Conservation (phyloP, 2,797 vertebrate species). For the Cygnus olor region DNA sequence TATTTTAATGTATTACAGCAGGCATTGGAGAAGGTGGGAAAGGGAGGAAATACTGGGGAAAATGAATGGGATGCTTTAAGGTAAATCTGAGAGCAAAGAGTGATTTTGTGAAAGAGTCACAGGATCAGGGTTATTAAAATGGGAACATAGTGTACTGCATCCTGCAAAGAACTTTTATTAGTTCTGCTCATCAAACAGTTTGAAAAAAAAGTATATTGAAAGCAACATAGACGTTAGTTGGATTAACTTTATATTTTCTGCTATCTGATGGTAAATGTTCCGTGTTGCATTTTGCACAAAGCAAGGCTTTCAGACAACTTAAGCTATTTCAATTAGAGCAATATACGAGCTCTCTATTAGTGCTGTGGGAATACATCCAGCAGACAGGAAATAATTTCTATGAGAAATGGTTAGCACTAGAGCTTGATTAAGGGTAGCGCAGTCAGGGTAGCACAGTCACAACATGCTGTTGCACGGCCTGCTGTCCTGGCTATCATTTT, state of each 20-base stretch:
- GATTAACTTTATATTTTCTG: neutral
- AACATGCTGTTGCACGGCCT: neutral
- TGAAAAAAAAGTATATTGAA: neutral
- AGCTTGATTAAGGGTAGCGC: neutral
- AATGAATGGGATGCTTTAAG: neutral
- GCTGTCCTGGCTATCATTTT: neutral
- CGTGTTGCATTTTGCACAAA: neutral
- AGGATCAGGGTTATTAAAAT: neutral
- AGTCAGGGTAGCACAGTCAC: neutral
- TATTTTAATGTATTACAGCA: neutral
- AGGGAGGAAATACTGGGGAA: neutral
- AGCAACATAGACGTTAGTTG: neutral
- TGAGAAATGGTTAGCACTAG: conserved; percentile 31
- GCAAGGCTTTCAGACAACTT: neutral
- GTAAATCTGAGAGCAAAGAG: neutral
- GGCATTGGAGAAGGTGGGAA: neutral
- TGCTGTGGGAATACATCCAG: conserved; percentile 10
- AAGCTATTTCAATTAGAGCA: conserved; percentile 29
- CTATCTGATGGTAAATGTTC: neutral
- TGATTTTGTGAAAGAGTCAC: neutral
- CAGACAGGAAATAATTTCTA: conserved; percentile 46
- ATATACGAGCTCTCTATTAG: neutral
- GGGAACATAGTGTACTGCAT: neutral
- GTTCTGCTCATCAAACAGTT: neutral
- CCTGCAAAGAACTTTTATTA: neutral